phyloP scores from a whole-genome alignment of 2,888 invertebrate species.

The Calephelis perditalis region DNA sequence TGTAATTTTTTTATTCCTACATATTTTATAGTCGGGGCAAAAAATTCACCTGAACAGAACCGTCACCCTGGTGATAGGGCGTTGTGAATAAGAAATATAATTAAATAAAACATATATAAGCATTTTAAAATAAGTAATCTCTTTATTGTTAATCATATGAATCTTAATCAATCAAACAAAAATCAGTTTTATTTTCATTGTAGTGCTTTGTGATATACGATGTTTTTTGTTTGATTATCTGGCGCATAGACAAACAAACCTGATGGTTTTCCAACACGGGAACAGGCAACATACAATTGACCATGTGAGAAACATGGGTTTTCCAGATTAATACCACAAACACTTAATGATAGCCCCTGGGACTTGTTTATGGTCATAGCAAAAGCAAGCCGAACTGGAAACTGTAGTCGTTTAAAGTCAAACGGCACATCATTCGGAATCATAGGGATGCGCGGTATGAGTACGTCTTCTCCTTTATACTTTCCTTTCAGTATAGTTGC shows the following conservation, averaged over 20 bases:
- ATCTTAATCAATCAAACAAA: slow-evolving; percentile 21
- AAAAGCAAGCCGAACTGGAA: slow-evolving; percentile 32
- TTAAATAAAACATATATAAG: slow-evolving; percentile 35
- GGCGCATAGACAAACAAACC: slow-evolving; percentile 34
- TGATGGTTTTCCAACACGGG: slow-evolving; percentile 37
- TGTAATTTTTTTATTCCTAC: slow-evolving; percentile 29
- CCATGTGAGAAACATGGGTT: slow-evolving; percentile 34
- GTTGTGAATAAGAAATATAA: slow-evolving; percentile 33
- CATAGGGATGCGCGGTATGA: slow-evolving; percentile 36
- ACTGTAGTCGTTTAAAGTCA: slow-evolving; percentile 32
- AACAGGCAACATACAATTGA: slow-evolving; percentile 38
- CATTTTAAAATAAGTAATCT: slow-evolving; percentile 34
- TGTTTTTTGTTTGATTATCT: slow-evolving; percentile 32
- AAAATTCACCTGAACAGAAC: slow-evolving; percentile 33
- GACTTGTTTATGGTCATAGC: slow-evolving; percentile 35
- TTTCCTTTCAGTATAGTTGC: slow-evolving; percentile 31
- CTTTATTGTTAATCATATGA: slow-evolving; percentile 33
- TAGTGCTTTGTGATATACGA: slow-evolving; percentile 31
- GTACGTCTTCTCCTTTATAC: slow-evolving; percentile 34
- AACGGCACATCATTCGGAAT: slow-evolving; percentile 33
- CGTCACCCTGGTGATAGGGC: slow-evolving; percentile 34
- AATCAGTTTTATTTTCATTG: slow-evolving; percentile 29
- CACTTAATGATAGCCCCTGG: slow-evolving; percentile 31
- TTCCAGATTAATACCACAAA: slow-evolving; percentile 35
- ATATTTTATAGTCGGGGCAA: slow-evolving; percentile 25